phyloP scores from a whole-genome alignment of 2,113 vertebrate species.

The Pleuronectes platessa region DNA sequence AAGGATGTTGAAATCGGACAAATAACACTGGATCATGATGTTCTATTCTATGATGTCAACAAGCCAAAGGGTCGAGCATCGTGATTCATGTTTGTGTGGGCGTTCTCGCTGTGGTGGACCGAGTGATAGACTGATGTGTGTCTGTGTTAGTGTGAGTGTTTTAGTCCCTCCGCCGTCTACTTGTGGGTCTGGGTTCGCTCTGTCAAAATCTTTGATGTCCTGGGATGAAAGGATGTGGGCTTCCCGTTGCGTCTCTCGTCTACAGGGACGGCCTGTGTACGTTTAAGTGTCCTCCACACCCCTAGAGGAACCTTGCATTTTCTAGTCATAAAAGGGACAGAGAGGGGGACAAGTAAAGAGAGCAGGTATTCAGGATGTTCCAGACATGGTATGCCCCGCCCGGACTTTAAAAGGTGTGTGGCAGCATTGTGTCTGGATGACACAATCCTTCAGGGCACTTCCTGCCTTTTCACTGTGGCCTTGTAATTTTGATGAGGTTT shows the following conservation, averaged over 20 bases:
- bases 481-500: conserved; percentile 24
- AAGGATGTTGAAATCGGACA: background rate
- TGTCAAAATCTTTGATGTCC: conserved; percentile 59
- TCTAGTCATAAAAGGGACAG: conserved; percentile 54
- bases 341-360: conserved; percentile 41
- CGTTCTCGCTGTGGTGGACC: background rate
- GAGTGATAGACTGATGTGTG: background rate
- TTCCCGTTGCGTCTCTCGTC: conserved; percentile 35
- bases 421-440: conserved; percentile 29
- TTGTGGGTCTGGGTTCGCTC: conserved; percentile 18
- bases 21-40: background rate
- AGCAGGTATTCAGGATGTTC: conserved; percentile 44
- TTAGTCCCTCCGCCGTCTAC: conserved; percentile 1
- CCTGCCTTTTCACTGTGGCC: conserved; percentile 21
- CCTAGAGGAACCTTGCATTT: conserved; percentile 20
- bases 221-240: conserved; percentile 59
- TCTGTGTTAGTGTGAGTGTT: background rate
- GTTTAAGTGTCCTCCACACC: conserved; percentile 58
- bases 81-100: background rate
- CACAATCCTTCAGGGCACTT: conserved; percentile 14
- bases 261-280: conserved; percentile 24
- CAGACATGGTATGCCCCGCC: conserved; percentile 40
- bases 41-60: background rate
- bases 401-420: conserved; percentile 48
- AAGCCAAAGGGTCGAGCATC: too few species aligned